These are phyloP conservation scores for Sphaerophoria rueppellii DNA, from an alignment of 2,888 invertebrate genomes.

Conservation along the genomic window DNA sequence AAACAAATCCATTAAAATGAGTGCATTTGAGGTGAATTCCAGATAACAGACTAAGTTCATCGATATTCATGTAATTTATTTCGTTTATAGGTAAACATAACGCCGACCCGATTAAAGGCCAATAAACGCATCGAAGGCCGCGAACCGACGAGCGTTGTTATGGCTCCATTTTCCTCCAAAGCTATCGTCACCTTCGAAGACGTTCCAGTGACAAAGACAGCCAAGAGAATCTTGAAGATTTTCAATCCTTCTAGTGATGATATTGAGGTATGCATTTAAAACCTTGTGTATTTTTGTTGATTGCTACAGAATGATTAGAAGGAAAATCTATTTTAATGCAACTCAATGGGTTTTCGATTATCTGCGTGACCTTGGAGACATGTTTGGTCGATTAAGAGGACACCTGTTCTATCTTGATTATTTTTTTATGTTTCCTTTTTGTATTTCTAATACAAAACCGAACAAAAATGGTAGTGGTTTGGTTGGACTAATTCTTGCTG, in stretches of 20 bases:
- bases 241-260: slow-evolving; percentile 84
- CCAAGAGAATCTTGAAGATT: slow-evolving; percentile 84
- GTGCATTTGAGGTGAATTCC: slow-evolving; percentile 80
- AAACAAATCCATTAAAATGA: slow-evolving; percentile 76
- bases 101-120: slow-evolving; percentile 79
- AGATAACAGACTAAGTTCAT: background rate
- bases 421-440: slow-evolving; percentile 9
- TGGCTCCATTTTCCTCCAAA: slow-evolving; percentile 87
- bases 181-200: slow-evolving; percentile 88
- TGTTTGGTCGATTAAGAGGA: slow-evolving; percentile 67
- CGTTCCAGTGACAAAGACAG: slow-evolving; percentile 84
- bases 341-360: slow-evolving; percentile 9
- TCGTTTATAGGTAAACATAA: slow-evolving; percentile 78
- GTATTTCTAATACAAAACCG: slow-evolving; percentile 2
- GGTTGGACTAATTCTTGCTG: background rate
- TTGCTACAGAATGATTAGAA: background rate
- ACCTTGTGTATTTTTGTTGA: background rate
- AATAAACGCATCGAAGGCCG: slow-evolving; percentile 80
- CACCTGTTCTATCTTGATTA: slow-evolving; percentile 25
- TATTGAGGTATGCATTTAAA: slow-evolving; percentile 80
- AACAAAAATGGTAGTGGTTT: background rate
- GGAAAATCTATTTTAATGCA: slow-evolving; percentile 1
- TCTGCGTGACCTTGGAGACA: slow-evolving; percentile 58
- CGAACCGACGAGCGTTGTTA: slow-evolving; percentile 82
- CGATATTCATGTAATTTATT: background rate